A percentile compares a stretch with the other conserved stretches of the same genome.
phyloP scores from a whole-genome alignment of 2,113 vertebrate species.

The Grus americana region DNA sequence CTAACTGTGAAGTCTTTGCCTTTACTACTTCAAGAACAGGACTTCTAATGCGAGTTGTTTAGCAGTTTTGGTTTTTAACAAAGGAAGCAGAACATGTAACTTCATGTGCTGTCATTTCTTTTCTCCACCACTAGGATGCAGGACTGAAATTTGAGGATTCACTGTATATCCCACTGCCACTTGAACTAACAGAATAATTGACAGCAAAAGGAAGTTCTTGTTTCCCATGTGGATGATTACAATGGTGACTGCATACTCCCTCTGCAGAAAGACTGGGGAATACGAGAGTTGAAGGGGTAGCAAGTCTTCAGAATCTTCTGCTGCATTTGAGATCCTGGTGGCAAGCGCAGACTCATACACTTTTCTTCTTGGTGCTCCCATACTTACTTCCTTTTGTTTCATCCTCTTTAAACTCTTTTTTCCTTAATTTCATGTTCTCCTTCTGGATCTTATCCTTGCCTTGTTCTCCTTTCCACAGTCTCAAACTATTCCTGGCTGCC shows the following conservation, averaged over 20 bases:
- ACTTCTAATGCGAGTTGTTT: background rate
- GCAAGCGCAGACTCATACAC: background rate
- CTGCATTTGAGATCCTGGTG: background rate
- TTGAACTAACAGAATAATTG: background rate
- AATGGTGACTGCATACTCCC: rapidly evolving
- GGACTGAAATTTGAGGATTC: background rate
- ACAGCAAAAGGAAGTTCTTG: background rate
- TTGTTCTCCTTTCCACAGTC: background rate
- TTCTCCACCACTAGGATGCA: background rate
- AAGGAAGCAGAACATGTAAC: background rate
- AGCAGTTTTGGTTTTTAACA: background rate
- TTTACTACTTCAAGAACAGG: background rate
- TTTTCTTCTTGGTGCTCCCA: background rate
- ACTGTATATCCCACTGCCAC: background rate
- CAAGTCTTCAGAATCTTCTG: background rate
- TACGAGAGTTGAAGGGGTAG: background rate
- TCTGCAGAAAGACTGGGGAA: background rate
- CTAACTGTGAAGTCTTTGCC: background rate
- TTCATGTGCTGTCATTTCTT: background rate
- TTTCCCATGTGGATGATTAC: background rate
- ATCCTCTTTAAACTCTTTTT: background rate
- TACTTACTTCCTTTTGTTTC: background rate
- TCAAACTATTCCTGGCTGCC: background rate
- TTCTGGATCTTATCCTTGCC: background rate
- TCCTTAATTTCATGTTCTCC: background rate